phyloP scores from a whole-genome alignment of 2,113 vertebrate genomes.

The Microcebus murinus region DNA sequence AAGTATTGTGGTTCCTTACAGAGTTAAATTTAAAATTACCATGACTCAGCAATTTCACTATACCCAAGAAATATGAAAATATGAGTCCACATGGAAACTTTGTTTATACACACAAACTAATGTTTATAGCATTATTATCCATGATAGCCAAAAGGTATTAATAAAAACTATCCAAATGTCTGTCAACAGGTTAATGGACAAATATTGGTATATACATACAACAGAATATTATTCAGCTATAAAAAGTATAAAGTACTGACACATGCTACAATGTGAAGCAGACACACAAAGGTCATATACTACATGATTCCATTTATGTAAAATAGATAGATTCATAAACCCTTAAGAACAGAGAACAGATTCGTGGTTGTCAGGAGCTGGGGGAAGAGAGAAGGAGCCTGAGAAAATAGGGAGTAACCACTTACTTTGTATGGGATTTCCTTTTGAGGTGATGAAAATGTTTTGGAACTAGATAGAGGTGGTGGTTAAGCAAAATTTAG shows the following conservation, averaged over 20 bases:
- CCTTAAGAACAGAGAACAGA: background rate
- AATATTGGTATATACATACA: background rate
- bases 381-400: background rate
- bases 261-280: background rate
- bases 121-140: background rate
- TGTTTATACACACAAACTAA: background rate
- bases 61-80: background rate
- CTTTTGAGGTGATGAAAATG: constrained; percentile 20
- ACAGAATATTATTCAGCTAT: background rate
- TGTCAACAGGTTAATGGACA: background rate
- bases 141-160: background rate
- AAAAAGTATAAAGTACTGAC: background rate
- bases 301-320: background rate
- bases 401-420: background rate
- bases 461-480: background rate
- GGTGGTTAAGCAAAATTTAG: background rate
- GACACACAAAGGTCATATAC: background rate
- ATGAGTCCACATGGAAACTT: background rate
- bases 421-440: background rate
- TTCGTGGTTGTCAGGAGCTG: background rate
- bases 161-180: background rate
- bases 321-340: constrained; percentile 10
- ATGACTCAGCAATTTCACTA: background rate
- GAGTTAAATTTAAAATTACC: background rate
- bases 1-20: background rate